Percentiles rank a stretch among this genome's conserved stretches.
Conservation (phyloP, 2,888 invertebrate genomes). For the Trachelus troglodyta region DNA sequence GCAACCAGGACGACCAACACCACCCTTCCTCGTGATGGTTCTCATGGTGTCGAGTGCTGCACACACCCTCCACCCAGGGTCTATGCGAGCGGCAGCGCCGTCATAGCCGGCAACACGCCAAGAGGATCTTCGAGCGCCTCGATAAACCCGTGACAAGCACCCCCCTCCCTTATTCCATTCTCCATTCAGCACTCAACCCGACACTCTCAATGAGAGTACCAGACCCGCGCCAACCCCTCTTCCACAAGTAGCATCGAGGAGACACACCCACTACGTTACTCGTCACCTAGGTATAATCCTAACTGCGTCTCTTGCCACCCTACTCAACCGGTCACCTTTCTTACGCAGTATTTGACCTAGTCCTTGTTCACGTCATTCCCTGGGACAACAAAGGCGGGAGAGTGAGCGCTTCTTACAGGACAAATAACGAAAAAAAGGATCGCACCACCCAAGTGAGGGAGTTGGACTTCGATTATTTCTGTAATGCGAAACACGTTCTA, state of each 20-base stretch:
- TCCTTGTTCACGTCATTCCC: neutral
- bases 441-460: neutral
- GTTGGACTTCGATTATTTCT: neutral
- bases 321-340: neutral
- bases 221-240: neutral
- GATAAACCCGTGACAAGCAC: neutral
- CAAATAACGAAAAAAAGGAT: neutral
- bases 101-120: neutral
- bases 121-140: neutral
- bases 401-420: neutral
- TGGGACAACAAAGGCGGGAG: neutral
- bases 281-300: neutral
- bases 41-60: neutral
- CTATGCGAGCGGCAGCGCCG: neutral
- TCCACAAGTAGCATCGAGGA: neutral
- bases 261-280: neutral
- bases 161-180: neutral
- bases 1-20: slow-evolving; percentile 3
- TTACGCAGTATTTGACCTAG: neutral
- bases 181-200: neutral
- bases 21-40: neutral
- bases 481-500: neutral
- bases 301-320: neutral
- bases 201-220: neutral
- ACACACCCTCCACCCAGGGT: neutral